Evolutionary conservation across 2,113 vertebrate species (phyloP).

Genomic region (Corythornis cristatus): DNA sequence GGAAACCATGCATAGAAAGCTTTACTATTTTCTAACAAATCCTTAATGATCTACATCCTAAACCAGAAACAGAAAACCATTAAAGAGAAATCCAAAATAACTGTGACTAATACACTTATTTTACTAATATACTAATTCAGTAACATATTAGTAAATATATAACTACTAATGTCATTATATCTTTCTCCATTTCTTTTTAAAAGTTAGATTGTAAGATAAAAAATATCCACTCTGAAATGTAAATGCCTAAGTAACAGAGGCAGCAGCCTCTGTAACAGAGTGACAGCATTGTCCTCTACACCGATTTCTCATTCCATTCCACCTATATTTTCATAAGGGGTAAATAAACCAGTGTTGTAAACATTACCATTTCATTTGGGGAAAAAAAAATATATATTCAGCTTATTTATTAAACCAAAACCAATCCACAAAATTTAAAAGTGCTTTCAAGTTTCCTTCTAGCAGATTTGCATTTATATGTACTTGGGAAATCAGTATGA

Average conservation of each 20-base stretch:
- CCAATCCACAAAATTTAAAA: background rate
- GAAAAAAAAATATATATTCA: background rate
- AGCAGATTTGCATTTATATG: background rate
- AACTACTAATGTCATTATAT: background rate
- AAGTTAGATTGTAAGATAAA: background rate
- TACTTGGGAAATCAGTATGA: background rate
- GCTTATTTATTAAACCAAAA: background rate
- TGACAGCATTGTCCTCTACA: background rate
- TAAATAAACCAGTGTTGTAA: background rate
- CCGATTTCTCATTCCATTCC: background rate
- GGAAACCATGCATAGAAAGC: background rate
- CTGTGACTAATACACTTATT: background rate
- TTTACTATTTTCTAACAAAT: background rate
- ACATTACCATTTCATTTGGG: too few relatives aligned
- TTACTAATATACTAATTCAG: background rate
- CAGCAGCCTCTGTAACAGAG: too few relatives aligned
- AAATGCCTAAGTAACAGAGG: background rate
- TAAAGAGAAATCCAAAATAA: background rate
- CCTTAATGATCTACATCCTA: background rate
- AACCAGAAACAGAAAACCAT: background rate
- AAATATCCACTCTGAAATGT: background rate
- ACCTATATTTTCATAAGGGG: background rate
- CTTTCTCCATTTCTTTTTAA: background rate
- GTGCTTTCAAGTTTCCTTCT: background rate
- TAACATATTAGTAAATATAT: background rate